These are phyloP conservation scores for Linurgus olivaceus DNA, from an alignment of 2,797 vertebrate genomes.

Conservation along the genomic window DNA sequence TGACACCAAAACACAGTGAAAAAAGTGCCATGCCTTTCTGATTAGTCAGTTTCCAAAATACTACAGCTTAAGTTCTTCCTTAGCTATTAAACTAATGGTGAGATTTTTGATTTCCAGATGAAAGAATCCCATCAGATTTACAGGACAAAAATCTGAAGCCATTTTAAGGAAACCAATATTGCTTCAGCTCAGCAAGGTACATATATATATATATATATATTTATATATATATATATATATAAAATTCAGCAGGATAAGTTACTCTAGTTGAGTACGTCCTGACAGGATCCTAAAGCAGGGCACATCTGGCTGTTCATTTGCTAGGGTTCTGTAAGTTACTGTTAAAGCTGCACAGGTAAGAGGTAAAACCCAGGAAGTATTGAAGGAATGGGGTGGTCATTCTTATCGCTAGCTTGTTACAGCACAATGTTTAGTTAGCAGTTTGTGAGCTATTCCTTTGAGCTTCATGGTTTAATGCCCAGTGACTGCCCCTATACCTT, in stretches of 20 bases:
- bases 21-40: neutral
- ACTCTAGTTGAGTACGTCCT: rapidly evolving
- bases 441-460: neutral
- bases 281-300: neutral
- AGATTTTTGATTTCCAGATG: neutral
- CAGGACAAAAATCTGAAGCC: neutral
- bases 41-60: neutral
- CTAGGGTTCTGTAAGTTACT: neutral
- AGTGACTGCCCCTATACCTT: neutral
- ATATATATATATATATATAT: neutral
- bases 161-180: neutral
- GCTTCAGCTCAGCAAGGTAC: neutral
- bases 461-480: neutral
- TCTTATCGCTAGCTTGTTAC: neutral
- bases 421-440: neutral
- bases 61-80: neutral
- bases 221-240: neutral
- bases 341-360: neutral
- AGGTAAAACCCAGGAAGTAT: neutral
- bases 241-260: neutral
- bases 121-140: neutral
- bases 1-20: neutral
- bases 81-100: neutral
- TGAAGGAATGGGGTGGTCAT: neutral
- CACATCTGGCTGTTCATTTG: neutral